phyloP scores from a whole-genome alignment of 1,140 invertebrate species.

The Drosophila burlai region DNA sequence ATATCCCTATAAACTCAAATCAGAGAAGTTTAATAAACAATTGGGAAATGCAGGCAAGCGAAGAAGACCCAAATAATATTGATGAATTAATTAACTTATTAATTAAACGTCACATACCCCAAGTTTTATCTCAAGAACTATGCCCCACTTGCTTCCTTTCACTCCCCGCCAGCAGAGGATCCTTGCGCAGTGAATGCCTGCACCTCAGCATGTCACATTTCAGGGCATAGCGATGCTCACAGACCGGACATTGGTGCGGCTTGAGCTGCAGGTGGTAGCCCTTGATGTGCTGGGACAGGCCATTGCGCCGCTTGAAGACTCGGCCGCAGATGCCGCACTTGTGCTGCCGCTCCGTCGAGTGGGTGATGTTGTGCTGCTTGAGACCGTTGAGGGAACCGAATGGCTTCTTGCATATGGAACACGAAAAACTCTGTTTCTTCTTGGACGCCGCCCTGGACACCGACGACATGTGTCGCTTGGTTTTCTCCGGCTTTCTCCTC shows the following conservation, averaged over 20 bases:
- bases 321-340: constrained; percentile 74
- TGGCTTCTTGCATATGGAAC: constrained; percentile 61
- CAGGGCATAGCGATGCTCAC: constrained; percentile 76
- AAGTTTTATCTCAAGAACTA: no score
- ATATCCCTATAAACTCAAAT: no score
- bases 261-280: constrained; percentile 80
- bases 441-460: background rate
- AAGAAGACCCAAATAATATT: background rate
- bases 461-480: constrained; percentile 2
- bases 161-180: background rate
- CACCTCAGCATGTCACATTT: constrained; percentile 84
- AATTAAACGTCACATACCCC: background rate
- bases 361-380: constrained; percentile 77
- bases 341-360: constrained; percentile 68
- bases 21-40: no score
- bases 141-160: background rate
- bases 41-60: no score
- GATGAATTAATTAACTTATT: background rate
- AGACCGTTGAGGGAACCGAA: constrained; percentile 71
- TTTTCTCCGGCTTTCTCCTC: constrained; percentile 26
- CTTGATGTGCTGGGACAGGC: constrained; percentile 77
- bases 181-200: constrained; percentile 67
- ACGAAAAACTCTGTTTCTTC: constrained; percentile 45
- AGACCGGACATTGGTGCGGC: constrained; percentile 75
- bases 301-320: constrained; percentile 77